Evolutionary conservation across 2,888 invertebrate genomes (phyloP), one percentile per base, ranked within the genome.

Genomic region (Adelognathus sp.): DNA sequence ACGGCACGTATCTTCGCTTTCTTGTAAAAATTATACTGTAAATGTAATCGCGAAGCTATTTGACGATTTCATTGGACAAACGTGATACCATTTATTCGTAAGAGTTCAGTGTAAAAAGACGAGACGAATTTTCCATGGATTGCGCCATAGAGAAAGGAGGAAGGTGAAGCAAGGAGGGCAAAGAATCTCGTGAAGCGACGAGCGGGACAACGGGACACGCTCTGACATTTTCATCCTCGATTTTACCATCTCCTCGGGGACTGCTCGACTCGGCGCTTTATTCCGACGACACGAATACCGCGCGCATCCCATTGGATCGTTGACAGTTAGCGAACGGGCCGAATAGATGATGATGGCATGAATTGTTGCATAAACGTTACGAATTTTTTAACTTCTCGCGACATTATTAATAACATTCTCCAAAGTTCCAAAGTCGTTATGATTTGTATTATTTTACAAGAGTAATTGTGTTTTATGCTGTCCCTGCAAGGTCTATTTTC

Each of bases 61-160:
- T 24, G 18, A 21, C n/a, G 11, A 24, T 46, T 21, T 46, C 9
- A n/a, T 46, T 46, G 1, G 11, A 46, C 9, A 36, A n/a, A 46
- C 21, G 11, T 18, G 24, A 46, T n/a, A 46, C 24, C 18, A 46
- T 21, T 24, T n/a, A n/a, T n/a, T n/a, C n/a, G n/a, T n/a, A n/a
- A 3, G 18, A 11, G 21, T 11, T 24, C 21, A 39, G 21, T 24
- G 46, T 46, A 46, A 3, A 21, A n/a, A 21, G 18, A 44, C 21
- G 29, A 16, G 50, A 56, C 56, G 76, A 76, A 72, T 64, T 73
- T 69, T 44, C 58, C 14, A 44, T 64, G 29, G 41, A 50, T 81
- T 80, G 77, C 77, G 78, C 39, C 77, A 80, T 64, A 66, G 77
- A 66, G 80, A 80, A 81, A 81, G 79, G 81, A 39, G 50, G 31